Base-by-base conservation (phyloP, 2,113 vertebrate genomes). In the Spilogale gracilis region DNA sequence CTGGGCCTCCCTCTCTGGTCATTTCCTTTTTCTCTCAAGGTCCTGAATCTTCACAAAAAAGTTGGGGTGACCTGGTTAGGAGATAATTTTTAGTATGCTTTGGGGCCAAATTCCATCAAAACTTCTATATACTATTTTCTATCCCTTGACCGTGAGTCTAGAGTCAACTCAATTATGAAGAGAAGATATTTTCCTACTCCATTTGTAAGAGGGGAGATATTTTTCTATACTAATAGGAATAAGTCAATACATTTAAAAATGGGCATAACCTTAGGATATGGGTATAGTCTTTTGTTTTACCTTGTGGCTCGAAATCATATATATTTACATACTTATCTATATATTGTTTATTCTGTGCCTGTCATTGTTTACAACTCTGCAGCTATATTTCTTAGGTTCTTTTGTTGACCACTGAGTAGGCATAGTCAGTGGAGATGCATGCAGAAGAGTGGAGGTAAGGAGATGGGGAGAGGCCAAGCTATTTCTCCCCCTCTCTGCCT, bases 11-110 rank as follows among this genome's bases (percentile, higher is more conserved):
- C 0, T 78, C 13, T 74, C 23, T 71, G 20, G 18, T 65, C 87
- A 52, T 79, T 94, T 85, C 9, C 43, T 27, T 82, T 90, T 80
- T 73, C 50, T 71, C 38, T 65, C 61, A 79, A n/a, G 54, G 30
- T 82, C 67, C 83, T 95, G 85, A 83, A 79, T 65, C 48, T 95
- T 95, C 32, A 69, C 14, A 25, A 2, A 81, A 84, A 38, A 74
- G 27, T 69, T 94, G 38, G 80, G 86, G 3, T 93, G 45, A 90
- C 63, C 56, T 74, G n/a, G 32, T 50, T 6, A 52, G 48, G 54
- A 82, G 86, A 61, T 63, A 80, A 21, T 48, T 86, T 96, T 96
- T 65, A 88, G 7, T 80, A 83, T 93, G 94, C 50, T 92, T 56
- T 6, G 16, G 61, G 79, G 67, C 21, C 76, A 96, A 96, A 83